These are phyloP conservation scores for Nasonia oneida DNA, from an alignment of 2,888 invertebrate species.

Conservation along the genomic window DNA sequence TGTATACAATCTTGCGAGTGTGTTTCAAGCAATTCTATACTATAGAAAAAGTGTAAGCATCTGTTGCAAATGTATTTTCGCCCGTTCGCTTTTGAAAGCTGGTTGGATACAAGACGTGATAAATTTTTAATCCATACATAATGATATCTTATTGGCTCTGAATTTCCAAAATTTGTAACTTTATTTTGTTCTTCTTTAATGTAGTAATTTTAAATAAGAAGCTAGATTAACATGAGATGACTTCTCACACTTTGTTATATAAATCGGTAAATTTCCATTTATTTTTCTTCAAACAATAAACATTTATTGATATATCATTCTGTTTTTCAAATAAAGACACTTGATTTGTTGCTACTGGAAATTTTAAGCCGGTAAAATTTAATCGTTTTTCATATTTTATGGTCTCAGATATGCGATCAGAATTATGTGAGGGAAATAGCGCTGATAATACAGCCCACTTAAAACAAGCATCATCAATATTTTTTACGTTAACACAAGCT, in stretches of 20 bases:
- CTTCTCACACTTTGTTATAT: slow-evolving; percentile 58
- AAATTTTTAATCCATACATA: not conserved
- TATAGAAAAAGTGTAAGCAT: not conserved
- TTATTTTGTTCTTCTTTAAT: slow-evolving; percentile 34
- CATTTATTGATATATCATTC: not conserved
- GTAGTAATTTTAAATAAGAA: slow-evolving; percentile 53
- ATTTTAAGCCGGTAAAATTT: slow-evolving; percentile 63
- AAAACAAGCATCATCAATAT: no score
- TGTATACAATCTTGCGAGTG: not conserved
- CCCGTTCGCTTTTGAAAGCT: not conserved
- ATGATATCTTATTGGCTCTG: not conserved
- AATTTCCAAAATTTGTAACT: slow-evolving; percentile 40
- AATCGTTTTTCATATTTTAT: slow-evolving; percentile 50
- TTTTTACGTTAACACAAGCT: no score
- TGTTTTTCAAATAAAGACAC: slow-evolving; percentile 51
- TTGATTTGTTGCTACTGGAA: slow-evolving; percentile 63
- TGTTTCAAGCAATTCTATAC: not conserved
- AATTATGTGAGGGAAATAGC: slow-evolving; percentile 60
- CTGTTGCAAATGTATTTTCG: slow-evolving; percentile 39
- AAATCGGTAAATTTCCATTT: not conserved
- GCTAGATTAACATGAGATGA: slow-evolving; percentile 57
- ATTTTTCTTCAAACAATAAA: not conserved
- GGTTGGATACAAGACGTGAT: not conserved
- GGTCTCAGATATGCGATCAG: slow-evolving; percentile 59
- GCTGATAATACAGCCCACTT: no score